Evolutionary conservation across 92 coral and sea anemone species (phyloP).

Genomic region (Paramuricea clavata): DNA sequence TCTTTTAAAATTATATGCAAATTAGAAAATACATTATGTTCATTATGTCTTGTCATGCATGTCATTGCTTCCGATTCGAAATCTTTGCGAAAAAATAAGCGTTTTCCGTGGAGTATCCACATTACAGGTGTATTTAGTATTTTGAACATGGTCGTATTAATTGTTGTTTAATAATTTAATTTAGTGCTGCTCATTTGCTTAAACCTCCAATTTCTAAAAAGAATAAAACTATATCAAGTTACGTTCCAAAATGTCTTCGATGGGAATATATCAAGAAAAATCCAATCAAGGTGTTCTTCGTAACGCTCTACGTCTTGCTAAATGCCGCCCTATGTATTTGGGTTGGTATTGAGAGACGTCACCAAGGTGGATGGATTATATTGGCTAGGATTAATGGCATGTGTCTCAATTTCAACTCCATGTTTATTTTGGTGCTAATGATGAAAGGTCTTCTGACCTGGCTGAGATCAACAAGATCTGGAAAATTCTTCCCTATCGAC

Average conservation of each 20-base stretch:
- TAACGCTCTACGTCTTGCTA: conserved; percentile 15
- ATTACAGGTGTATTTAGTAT: too few relatives aligned
- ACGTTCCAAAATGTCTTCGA: conserved; percentile 36
- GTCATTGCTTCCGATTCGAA: too few relatives aligned
- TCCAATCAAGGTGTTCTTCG: conserved; percentile 26
- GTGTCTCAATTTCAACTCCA: conserved; percentile 43
- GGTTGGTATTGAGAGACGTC: conserved; percentile 19
- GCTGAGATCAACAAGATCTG: neutral
- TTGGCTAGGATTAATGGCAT: conserved; percentile 38
- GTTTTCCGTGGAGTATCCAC: too few relatives aligned
- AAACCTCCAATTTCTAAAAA: conserved; percentile 19
- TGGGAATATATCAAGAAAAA: conserved; percentile 42
- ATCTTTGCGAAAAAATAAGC: too few relatives aligned
- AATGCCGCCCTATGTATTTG: conserved; percentile 33
- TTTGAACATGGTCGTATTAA: too few relatives aligned
- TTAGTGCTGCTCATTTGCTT: conserved; percentile 46
- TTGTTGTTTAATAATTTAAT: too few relatives aligned
- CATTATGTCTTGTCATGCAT: too few relatives aligned
- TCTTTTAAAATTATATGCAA: too few relatives aligned
- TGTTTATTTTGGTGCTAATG: conserved; percentile 49
- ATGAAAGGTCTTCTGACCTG: conserved; percentile 47
- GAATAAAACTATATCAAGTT: neutral
- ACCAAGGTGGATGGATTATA: conserved; percentile 43
- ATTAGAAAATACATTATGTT: too few relatives aligned
- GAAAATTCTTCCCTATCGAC: conserved; percentile 33